Percentiles rank a stretch among this genome's conserved stretches.
Evolutionary conservation across 1,140 invertebrate species (phyloP).

Genomic region (Drosophila bipectinata): DNA sequence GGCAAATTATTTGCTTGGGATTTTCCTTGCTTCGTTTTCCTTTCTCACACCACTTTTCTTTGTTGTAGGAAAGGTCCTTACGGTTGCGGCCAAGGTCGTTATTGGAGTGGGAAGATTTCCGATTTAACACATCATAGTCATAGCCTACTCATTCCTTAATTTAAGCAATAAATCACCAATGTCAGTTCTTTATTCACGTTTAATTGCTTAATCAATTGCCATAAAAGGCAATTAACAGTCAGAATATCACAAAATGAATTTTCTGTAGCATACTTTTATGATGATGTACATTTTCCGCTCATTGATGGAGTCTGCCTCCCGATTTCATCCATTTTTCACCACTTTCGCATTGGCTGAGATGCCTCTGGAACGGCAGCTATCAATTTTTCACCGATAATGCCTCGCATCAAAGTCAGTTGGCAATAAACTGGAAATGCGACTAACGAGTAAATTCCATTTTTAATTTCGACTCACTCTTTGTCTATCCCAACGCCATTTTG

Average conservation of each 20-base stretch:
- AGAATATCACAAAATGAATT: neutral
- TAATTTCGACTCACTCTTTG: slow-evolving; percentile 56
- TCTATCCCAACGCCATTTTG: slow-evolving; percentile 50
- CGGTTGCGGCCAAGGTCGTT: slow-evolving; percentile 17
- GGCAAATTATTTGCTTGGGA: slow-evolving; percentile 58
- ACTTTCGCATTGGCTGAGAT: slow-evolving; percentile 15
- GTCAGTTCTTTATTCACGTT: neutral
- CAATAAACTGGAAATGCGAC: slow-evolving; percentile 66
- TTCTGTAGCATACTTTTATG: neutral
- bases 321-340: slow-evolving; percentile 40
- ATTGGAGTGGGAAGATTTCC: slow-evolving; percentile 9
- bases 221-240: neutral
- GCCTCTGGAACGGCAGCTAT: slow-evolving; percentile 32
- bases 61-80: slow-evolving; percentile 17
- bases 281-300: slow-evolving; percentile 24
- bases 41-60: slow-evolving; percentile 28
- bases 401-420: slow-evolving; percentile 63
- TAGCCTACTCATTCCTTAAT: too few species aligned
- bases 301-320: slow-evolving; percentile 17
- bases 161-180: too few species aligned
- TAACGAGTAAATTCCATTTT: slow-evolving; percentile 80
- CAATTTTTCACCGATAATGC: slow-evolving; percentile 64
- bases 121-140: neutral
- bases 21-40: neutral
- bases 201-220: neutral